Percentiles rank a stretch among this genome's conserved stretches.
These are phyloP conservation scores for Meteorus colon DNA, from an alignment of 2,888 invertebrate species.

Conservation along the genomic window DNA sequence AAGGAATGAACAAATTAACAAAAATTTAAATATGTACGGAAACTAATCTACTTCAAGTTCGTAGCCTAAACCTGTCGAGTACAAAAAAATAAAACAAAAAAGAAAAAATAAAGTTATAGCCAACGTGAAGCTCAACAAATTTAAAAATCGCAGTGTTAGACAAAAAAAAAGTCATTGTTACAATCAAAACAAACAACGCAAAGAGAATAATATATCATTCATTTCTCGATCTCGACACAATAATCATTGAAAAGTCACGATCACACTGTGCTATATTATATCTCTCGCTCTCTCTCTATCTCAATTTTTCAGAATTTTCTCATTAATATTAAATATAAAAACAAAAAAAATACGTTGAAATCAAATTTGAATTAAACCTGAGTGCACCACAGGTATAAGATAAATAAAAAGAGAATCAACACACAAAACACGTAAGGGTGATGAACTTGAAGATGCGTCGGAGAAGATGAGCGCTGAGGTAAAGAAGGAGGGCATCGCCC, in stretches of 20 bases:
- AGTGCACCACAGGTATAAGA: slow-evolving; percentile 30
- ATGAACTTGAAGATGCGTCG: slow-evolving; percentile 66
- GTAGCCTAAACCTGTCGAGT: slow-evolving; percentile 74
- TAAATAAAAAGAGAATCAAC: slow-evolving; percentile 27
- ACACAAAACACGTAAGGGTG: slow-evolving; percentile 46
- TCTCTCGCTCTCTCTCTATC: neutral
- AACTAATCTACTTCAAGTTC: slow-evolving; percentile 72
- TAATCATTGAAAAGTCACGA: neutral
- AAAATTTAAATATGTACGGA: slow-evolving; percentile 50
- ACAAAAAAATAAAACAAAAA: slow-evolving; percentile 60
- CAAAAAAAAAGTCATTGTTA: neutral
- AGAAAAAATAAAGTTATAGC: slow-evolving; percentile 44
- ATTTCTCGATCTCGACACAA: neutral
- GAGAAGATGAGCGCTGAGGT: slow-evolving; percentile 72
- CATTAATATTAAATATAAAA: neutral
- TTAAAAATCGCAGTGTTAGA: slow-evolving; percentile 30
- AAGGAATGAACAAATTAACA: slow-evolving; percentile 32
- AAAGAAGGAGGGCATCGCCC: slow-evolving; percentile 72
- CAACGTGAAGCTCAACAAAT: slow-evolving; percentile 54
- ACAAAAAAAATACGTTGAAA: neutral
- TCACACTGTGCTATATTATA: slow-evolving; percentile 1
- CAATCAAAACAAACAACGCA: slow-evolving; percentile 50
- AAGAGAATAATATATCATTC: slow-evolving; percentile 10
- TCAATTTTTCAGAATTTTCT: neutral
- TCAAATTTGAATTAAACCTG: slow-evolving; percentile 48